Percentiles rank a stretch among this genome's conserved stretches.
Conservation (phyloP, 1,140 invertebrate genomes). For the Mesaphorura yosii region DNA sequence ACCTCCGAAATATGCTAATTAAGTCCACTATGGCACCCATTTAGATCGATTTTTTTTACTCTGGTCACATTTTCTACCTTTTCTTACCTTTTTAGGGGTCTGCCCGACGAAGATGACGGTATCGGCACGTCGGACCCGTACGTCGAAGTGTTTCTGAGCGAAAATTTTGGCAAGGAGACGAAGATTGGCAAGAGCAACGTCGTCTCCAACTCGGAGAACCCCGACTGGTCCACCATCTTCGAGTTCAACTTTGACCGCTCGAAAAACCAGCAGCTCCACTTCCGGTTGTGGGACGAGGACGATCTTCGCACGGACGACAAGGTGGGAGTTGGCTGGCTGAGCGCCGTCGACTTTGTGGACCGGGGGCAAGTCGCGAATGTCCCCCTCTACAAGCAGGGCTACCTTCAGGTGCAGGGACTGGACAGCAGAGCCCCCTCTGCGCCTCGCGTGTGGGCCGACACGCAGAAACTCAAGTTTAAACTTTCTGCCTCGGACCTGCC, state of each 20-base stretch:
- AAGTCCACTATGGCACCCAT: not conserved
- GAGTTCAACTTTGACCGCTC: constrained; percentile 23
- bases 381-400: constrained; percentile 18
- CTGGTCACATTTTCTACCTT: not conserved
- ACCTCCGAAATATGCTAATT: not conserved
- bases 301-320: constrained; percentile 20
- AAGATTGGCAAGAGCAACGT: constrained; percentile 9
- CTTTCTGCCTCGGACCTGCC: constrained; percentile 5
- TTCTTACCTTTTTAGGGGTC: not conserved
- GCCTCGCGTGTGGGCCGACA: not conserved
- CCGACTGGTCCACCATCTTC: constrained; percentile 22
- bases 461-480: not conserved
- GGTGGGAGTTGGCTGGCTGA: constrained; percentile 24
- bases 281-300: constrained; percentile 23
- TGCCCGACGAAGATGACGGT: constrained; percentile 18
- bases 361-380: constrained; percentile 23
- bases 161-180: constrained; percentile 1
- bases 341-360: constrained; percentile 22
- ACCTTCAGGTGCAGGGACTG: not conserved
- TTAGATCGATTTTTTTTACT: not conserved
- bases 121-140: constrained; percentile 13
- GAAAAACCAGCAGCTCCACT: constrained; percentile 26
- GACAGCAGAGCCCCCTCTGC: not conserved
- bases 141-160: constrained; percentile 11
- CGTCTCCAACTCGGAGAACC: constrained; percentile 15